Evolutionary conservation across 2,888 invertebrate genomes (phyloP).

Genomic region (Drosophila recens): DNA sequence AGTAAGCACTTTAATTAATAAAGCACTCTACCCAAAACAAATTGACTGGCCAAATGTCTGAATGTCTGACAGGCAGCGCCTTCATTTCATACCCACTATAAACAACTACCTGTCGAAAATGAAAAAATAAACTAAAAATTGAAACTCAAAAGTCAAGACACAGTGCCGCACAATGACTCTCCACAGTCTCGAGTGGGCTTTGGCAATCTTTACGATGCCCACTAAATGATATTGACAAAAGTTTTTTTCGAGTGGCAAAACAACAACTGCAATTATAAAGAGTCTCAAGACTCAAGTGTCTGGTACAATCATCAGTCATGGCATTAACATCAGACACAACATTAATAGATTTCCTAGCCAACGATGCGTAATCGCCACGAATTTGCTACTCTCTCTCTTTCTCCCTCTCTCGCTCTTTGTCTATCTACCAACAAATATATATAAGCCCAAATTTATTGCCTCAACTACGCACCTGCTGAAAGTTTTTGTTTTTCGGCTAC

Average conservation of each 20-base stretch:
- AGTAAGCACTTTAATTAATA: constrained; percentile 78
- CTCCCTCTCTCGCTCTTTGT: constrained; percentile 6
- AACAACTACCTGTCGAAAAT: constrained; percentile 39
- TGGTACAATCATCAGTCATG: constrained; percentile 74
- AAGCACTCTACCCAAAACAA: constrained; percentile 75
- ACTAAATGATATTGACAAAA: constrained; percentile 81
- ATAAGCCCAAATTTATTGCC: constrained; percentile 45
- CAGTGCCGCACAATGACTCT: constrained; percentile 70
- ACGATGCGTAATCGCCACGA: constrained; percentile 69
- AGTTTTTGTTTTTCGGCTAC: constrained; percentile 1
- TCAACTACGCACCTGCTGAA: constrained; percentile 25
- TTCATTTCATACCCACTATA: constrained; percentile 19
- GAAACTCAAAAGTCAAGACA: constrained; percentile 55
- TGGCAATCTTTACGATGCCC: constrained; percentile 81
- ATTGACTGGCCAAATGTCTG: constrained; percentile 63
- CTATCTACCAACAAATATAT: not conserved
- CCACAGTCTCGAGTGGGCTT: constrained; percentile 74
- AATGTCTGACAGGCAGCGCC: constrained; percentile 45
- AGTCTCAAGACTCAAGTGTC: constrained; percentile 61
- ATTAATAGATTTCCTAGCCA: constrained; percentile 53
- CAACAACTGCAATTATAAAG: constrained; percentile 60
- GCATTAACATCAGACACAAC: constrained; percentile 51
- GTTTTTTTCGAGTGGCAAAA: constrained; percentile 68
- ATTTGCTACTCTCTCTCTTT: constrained; percentile 16
- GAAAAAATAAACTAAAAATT: constrained; percentile 29